Base-by-base conservation (phyloP, 2,888 invertebrate genomes). In the Orchesella flavescens region DNA sequence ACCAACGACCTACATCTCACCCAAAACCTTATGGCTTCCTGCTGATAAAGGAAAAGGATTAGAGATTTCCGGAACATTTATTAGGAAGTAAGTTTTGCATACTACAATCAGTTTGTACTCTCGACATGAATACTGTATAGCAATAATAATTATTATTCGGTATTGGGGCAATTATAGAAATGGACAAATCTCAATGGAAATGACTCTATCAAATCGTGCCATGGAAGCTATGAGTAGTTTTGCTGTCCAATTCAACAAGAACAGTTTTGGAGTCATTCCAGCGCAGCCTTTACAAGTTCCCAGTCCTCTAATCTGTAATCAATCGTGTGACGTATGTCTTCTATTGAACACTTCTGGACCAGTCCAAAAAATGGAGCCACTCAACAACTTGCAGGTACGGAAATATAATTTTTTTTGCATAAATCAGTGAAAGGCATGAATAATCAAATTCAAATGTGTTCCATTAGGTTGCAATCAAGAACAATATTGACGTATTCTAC, bases 191-290 rank as follows among this genome's bases (percentile, higher is more conserved):
- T 94, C 93, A 79, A 97, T 99, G 96, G 99, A 99, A 89, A 93
- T 99, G 93, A 96, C 96, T 0, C 94, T 99, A 89, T 95, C 95
- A 53, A 99, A 99, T 91, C 97, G 96, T 90, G 98, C 99, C 0
- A 97, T 99, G 97, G 97, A 97, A 90, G 94, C 97, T 15, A 97
- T 99, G 96, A 93, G 93, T 89, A 95, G 94, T 9, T 99, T 99
- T 91, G 99, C 99, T 15, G 95, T 99, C 89, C 99, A 99, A 90
- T 94, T 99, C 89, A 99, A 99, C 91, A 99, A 98, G 91, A 99
- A 99, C 91, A 96, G 98, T 91, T 99, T 99, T 91, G 99, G 99
- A 65, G 91, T 99, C 87, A 93, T 94, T 89, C 98, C 98, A 5
- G 93, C 94, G n/a, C 93, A 95, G 53, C 96, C 95, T 0, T 91